Conservation (phyloP, 2,888 invertebrate species). For the Drosophila greeni region DNA sequence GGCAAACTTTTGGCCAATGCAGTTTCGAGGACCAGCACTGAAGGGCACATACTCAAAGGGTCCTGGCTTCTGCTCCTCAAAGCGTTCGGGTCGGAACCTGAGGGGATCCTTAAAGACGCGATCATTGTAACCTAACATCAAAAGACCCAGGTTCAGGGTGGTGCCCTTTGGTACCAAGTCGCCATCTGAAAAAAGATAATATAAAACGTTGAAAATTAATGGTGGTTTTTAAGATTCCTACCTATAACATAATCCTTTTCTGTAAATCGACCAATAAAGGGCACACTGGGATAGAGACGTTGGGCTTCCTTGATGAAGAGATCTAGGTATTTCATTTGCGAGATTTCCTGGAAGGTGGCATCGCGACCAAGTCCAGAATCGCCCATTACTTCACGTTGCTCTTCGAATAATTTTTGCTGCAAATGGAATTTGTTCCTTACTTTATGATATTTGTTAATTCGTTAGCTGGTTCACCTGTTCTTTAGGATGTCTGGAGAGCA, state of each 20-base stretch:
- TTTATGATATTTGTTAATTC: background rate
- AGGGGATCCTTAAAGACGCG: constrained; percentile 73
- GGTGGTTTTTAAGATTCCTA: constrained; percentile 25
- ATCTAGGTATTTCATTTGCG: constrained; percentile 77
- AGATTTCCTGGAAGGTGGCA: constrained; percentile 71
- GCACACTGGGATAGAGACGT: constrained; percentile 76
- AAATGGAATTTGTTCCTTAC: background rate
- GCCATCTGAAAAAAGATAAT: constrained; percentile 63
- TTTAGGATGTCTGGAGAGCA: constrained; percentile 80
- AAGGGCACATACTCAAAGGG: constrained; percentile 82
- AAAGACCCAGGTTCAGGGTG: constrained; percentile 62
- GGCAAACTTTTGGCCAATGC: constrained; percentile 81
- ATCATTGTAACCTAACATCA: constrained; percentile 73
- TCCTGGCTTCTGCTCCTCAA: constrained; percentile 76
- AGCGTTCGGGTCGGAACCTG: constrained; percentile 80
- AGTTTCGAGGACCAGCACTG: constrained; percentile 84
- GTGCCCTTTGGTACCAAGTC: constrained; percentile 66
- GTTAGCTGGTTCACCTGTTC: constrained; percentile 78
- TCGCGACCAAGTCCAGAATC: constrained; percentile 63
- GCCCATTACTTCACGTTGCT: constrained; percentile 79
- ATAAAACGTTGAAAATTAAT: accelerated
- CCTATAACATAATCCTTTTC: constrained; percentile 72
- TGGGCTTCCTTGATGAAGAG: constrained; percentile 75
- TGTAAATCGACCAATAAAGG: constrained; percentile 66
- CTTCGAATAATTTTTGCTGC: constrained; percentile 79